phyloP scores from a whole-genome alignment of 2,113 vertebrate species.

The Mus pahari region DNA sequence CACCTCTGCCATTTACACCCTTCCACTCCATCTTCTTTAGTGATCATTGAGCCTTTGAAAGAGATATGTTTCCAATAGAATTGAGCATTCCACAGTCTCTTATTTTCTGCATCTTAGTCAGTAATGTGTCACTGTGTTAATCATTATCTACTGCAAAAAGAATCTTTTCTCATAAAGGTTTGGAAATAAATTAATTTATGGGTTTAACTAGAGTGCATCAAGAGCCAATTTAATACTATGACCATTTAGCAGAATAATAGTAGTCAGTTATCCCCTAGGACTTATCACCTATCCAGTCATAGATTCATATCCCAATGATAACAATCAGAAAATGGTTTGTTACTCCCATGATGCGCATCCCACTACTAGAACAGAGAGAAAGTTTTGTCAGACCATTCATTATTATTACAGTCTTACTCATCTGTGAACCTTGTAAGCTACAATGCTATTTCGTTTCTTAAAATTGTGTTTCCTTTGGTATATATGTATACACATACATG shows the following conservation, averaged over 20 bases:
- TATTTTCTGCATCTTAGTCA: neutral
- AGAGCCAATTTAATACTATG: neutral
- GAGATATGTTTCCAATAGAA: neutral
- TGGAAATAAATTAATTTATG: neutral
- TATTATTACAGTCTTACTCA: neutral
- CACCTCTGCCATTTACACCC: neutral
- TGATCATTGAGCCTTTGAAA: neutral
- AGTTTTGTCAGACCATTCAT: neutral
- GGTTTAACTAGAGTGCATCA: neutral
- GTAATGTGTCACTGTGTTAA: neutral
- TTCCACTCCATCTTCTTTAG: neutral
- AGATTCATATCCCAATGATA: neutral
- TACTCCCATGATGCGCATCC: neutral
- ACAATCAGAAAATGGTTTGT: neutral
- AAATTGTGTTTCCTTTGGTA: neutral
- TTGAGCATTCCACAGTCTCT: neutral
- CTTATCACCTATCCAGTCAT: neutral
- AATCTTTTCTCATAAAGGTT: neutral
- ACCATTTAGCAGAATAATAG: neutral
- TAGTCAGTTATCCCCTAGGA: neutral
- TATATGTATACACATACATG: neutral
- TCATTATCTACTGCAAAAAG: neutral
- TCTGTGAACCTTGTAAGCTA: neutral
- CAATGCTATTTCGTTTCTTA: neutral
- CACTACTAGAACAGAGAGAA: neutral